Evolutionary conservation across 2,113 vertebrate genomes (phyloP).

Genomic region (Aramus guarauna): DNA sequence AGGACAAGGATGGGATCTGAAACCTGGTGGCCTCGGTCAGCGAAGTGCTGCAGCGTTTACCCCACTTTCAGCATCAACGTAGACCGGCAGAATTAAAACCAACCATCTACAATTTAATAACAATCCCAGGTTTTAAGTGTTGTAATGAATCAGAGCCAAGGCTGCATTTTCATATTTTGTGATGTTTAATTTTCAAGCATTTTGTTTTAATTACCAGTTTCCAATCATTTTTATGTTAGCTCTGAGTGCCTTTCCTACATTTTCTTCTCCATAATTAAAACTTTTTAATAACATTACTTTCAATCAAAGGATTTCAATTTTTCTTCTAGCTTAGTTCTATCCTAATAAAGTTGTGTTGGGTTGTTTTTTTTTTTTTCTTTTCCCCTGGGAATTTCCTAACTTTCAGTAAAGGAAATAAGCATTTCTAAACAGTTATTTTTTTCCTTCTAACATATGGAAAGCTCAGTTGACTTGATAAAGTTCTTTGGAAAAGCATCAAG

Average conservation of each 20-base stretch:
- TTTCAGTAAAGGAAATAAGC: conserved; percentile 34
- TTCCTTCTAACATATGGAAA: not conserved
- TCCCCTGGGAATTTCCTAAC: conserved; percentile 36
- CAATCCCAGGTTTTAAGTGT: not conserved
- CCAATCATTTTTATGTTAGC: conserved; percentile 68
- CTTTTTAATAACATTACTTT: conserved; percentile 65
- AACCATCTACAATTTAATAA: not conserved
- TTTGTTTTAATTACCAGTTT: conserved; percentile 65
- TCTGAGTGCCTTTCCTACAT: conserved; percentile 56
- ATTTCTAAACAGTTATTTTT: not conserved
- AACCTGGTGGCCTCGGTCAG: not conserved
- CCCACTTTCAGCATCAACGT: not conserved
- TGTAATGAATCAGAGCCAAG: conserved; percentile 11
- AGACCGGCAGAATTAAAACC: not conserved
- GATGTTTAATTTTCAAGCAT: conserved; percentile 55
- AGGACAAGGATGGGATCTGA: not conserved
- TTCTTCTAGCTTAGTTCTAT: conserved; percentile 45
- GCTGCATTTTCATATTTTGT: conserved; percentile 46
- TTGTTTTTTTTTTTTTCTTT: not conserved
- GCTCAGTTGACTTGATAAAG: not conserved
- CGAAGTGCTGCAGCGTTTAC: not conserved
- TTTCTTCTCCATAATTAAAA: conserved; percentile 68
- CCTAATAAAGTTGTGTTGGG: conserved; percentile 10
- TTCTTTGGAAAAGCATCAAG: not conserved
- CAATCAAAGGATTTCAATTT: conserved; percentile 64